These are phyloP conservation scores for Osmoderma eremita DNA, from an alignment of 2,888 invertebrate species.

Conservation along the genomic window DNA sequence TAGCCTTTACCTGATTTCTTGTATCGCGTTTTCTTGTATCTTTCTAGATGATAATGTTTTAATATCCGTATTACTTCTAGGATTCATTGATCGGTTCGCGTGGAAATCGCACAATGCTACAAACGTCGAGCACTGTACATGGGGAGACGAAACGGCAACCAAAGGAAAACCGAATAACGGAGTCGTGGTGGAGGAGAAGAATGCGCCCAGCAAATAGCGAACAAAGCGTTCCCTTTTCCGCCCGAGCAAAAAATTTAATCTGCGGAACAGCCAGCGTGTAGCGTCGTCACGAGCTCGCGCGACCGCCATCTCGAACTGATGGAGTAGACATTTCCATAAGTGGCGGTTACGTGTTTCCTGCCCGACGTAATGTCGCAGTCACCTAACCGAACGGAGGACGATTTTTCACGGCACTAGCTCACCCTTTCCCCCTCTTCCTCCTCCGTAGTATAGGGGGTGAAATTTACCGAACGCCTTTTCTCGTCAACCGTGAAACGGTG, in stretches of 20 bases:
- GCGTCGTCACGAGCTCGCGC: neutral
- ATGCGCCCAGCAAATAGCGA: constrained; percentile 28
- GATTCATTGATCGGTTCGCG: too few species aligned
- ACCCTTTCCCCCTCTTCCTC: constrained; percentile 1
- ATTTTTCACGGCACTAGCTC: constrained; percentile 46
- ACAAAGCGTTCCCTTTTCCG: constrained; percentile 18
- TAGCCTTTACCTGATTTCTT: too few species aligned
- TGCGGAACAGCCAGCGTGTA: constrained; percentile 18
- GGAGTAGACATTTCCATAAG: constrained; percentile 43
- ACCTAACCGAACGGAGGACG: constrained; percentile 50
- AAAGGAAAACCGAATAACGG: too few species aligned
- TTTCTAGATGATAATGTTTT: too few species aligned
- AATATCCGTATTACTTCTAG: too few species aligned
- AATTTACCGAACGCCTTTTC: neutral
- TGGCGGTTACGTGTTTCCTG: constrained; percentile 40
- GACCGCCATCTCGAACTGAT: constrained; percentile 38
- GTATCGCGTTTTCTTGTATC: too few species aligned
- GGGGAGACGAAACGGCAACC: too few species aligned
- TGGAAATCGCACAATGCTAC: too few species aligned
- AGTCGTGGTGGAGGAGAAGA: constrained; percentile 1
- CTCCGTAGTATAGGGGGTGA: neutral
- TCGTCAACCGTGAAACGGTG: constrained; percentile 11
- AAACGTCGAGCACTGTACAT: too few species aligned
- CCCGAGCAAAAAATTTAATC: constrained; percentile 34
- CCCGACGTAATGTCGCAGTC: constrained; percentile 50